phyloP scores from a whole-genome alignment of 2,113 vertebrate species.

The Marmota monax region DNA sequence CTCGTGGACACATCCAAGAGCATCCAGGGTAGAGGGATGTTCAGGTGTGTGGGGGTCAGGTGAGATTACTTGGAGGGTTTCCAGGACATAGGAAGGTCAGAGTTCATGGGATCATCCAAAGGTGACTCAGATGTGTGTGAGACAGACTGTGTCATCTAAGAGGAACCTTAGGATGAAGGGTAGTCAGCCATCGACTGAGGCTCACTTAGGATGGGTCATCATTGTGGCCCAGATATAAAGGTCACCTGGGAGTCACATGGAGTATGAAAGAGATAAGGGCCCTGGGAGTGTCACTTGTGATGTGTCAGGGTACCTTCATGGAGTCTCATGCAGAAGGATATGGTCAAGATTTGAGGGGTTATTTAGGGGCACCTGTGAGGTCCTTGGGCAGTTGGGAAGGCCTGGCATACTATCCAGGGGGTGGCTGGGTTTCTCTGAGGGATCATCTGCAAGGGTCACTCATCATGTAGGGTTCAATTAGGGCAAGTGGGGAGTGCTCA shows the following conservation, averaged over 20 bases:
- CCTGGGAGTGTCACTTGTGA: not conserved
- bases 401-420: not conserved
- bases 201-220: not conserved
- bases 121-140: not conserved
- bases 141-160: not conserved
- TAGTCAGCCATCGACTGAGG: not conserved
- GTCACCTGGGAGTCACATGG: not conserved
- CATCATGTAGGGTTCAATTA: not conserved
- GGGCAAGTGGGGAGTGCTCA: not conserved
- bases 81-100: not conserved
- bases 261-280: not conserved
- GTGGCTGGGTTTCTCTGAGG: not conserved
- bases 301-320: not conserved
- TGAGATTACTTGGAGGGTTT: not conserved
- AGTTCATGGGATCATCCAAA: not conserved
- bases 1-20: too few relatives aligned
- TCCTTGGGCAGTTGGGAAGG: not conserved
- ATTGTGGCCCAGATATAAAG: not conserved
- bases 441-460: not conserved
- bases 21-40: not conserved
- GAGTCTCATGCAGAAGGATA: not conserved
- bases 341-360: not conserved
- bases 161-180: not conserved
- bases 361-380: not conserved
- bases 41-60: not conserved